phyloP scores from a whole-genome alignment of 2,113 vertebrate species.

The Fulica atra region DNA sequence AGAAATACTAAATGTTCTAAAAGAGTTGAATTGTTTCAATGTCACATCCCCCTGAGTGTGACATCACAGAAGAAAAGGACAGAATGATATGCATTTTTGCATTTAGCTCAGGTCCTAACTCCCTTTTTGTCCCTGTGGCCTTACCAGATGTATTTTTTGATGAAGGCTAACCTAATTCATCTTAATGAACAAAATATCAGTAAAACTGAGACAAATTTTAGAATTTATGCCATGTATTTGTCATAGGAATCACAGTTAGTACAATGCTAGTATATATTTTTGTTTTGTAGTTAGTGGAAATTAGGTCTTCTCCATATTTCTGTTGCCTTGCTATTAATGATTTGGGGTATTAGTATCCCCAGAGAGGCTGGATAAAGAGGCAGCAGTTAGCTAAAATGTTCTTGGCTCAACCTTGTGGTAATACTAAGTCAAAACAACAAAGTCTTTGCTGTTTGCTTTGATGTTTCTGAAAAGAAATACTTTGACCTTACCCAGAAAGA shows the following conservation, averaged over 20 bases:
- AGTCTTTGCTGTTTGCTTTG: not conserved
- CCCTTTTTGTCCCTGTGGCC: not conserved
- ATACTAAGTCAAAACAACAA: not conserved
- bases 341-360: not conserved
- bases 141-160: not conserved
- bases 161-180: not conserved
- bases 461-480: not conserved
- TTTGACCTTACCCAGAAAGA: not conserved
- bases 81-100: not conserved
- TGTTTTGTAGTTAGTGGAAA: not conserved
- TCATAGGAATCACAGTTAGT: not conserved
- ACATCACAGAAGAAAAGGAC: not conserved
- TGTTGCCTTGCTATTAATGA: not conserved
- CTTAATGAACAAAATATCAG: not conserved
- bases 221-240: not conserved
- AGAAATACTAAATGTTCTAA: not conserved
- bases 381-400: not conserved
- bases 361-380: not conserved
- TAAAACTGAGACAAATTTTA: not conserved
- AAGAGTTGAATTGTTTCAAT: not conserved
- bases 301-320: not conserved
- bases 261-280: not conserved
- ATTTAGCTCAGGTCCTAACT: not conserved
- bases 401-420: not conserved
- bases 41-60: not conserved